Percentiles rank a stretch among this genome's conserved stretches.
These are phyloP conservation scores for Apamea monoglypha DNA, from an alignment of 2,888 invertebrate species.

Conservation along the genomic window DNA sequence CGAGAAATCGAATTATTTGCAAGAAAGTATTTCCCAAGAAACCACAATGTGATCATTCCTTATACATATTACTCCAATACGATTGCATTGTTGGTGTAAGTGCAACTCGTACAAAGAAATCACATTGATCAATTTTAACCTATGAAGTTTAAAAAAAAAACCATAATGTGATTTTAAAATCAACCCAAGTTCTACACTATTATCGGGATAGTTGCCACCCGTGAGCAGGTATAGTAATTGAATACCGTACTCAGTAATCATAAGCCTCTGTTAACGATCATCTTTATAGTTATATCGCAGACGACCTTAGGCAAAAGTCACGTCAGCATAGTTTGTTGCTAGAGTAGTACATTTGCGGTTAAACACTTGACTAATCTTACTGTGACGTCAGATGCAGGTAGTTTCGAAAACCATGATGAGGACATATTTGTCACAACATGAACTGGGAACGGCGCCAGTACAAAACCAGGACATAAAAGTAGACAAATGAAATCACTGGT, in stretches of 20 bases:
- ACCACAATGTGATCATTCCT: not conserved
- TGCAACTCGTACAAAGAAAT: not conserved
- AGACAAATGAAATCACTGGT: not conserved
- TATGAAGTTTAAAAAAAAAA: slow-evolving; percentile 5
- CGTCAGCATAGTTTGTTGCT: not conserved
- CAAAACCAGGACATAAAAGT: not conserved
- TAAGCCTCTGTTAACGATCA: slow-evolving; percentile 39
- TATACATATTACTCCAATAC: not conserved
- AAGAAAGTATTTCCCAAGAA: not conserved
- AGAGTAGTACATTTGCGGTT: not conserved
- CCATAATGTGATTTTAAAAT: slow-evolving; percentile 25
- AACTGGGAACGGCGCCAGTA: not conserved
- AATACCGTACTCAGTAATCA: slow-evolving; percentile 31
- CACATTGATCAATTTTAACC: not conserved
- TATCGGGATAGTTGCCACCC: slow-evolving; percentile 35
- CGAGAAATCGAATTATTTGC: not conserved
- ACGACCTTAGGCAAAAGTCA: slow-evolving; percentile 41
- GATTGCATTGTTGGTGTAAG: not conserved
- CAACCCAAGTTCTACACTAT: not conserved
- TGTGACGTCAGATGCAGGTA: not conserved
- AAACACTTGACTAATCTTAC: slow-evolving; percentile 19
- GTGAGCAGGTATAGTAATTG: slow-evolving; percentile 42
- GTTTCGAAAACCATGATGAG: not conserved
- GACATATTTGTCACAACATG: not conserved
- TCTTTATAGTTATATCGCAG: slow-evolving; percentile 29